Percentiles rank a stretch among this genome's conserved stretches.
phyloP scores from a whole-genome alignment of 2,888 invertebrate species.

The Drosophila paramelanica region DNA sequence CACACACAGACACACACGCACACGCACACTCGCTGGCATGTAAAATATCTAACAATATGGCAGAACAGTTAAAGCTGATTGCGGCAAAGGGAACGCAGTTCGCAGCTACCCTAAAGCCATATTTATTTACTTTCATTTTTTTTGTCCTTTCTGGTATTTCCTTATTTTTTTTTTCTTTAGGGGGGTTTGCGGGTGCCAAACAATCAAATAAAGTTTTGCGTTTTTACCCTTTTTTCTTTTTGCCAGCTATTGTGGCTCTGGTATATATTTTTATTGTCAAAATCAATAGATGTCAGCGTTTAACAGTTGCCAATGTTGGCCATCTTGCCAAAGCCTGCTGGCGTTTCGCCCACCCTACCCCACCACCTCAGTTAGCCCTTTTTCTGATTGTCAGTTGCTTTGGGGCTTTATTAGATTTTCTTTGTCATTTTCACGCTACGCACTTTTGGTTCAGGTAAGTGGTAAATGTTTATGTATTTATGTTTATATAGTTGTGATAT shows the following conservation, averaged over 20 bases:
- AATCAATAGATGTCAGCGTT: constrained; percentile 75
- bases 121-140: background rate
- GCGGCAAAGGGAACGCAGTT: constrained; percentile 27
- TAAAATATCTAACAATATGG: constrained; percentile 51
- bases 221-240: constrained; percentile 33
- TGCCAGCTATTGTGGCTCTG: constrained; percentile 1
- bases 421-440: constrained; percentile 4
- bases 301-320: constrained; percentile 67
- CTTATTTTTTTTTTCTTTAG: background rate
- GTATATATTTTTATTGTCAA: constrained; percentile 65
- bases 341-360: background rate
- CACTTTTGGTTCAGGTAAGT: constrained; percentile 43
- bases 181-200: constrained; percentile 47
- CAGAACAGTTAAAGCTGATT: constrained; percentile 55
- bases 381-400: constrained; percentile 35
- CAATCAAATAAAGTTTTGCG: constrained; percentile 58
- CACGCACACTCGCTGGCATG: constrained; percentile 16
- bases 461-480: constrained; percentile 5
- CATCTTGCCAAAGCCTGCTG: constrained; percentile 60
- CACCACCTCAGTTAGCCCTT: background rate
- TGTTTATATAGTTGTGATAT: background rate
- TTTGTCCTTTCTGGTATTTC: background rate
- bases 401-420: constrained; percentile 52
- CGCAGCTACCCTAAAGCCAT: constrained; percentile 17
- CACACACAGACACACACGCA: constrained; percentile 8